These are phyloP conservation scores for Amphiprion percula DNA, from an alignment of 2,113 vertebrate species.

Conservation along the genomic window DNA sequence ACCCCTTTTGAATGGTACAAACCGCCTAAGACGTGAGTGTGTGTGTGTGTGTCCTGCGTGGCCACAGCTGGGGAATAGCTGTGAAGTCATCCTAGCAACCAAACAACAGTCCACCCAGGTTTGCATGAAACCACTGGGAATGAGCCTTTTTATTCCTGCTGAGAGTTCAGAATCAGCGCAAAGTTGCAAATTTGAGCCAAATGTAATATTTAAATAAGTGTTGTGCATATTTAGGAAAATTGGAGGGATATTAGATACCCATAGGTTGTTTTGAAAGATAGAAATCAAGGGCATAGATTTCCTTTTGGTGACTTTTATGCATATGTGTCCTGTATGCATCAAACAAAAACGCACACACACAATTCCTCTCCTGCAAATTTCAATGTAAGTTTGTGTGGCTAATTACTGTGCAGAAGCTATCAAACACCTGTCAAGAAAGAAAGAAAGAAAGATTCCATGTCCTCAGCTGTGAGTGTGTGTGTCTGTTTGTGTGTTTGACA, in stretches of 20 bases:
- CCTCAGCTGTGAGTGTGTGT: constrained; percentile 11
- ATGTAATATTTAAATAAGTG: not conserved
- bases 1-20: constrained; percentile 46
- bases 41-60: constrained; percentile 28
- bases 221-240: not conserved
- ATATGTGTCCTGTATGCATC: not conserved
- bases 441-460: constrained; percentile 5
- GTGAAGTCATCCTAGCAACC: constrained; percentile 73
- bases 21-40: constrained; percentile 24
- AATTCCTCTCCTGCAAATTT: not conserved
- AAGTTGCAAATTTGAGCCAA: too few species aligned
- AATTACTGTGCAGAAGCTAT: constrained; percentile 27
- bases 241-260: too few species aligned
- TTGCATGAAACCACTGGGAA: constrained; percentile 25
- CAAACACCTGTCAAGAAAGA: not conserved
- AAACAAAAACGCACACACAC: not conserved
- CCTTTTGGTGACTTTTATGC: not conserved
- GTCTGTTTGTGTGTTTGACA: constrained; percentile 58
- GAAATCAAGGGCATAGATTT: too few species aligned
- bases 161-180: constrained; percentile 4
- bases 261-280: too few species aligned
- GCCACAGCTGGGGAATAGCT: constrained; percentile 84
- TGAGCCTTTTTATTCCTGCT: not conserved
- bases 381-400: constrained; percentile 33
- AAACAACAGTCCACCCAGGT: constrained; percentile 36